Evolutionary conservation across 2,113 vertebrate species (phyloP), one percentile per base, ranked within the genome.

Genomic region (Caracal caracal): DNA sequence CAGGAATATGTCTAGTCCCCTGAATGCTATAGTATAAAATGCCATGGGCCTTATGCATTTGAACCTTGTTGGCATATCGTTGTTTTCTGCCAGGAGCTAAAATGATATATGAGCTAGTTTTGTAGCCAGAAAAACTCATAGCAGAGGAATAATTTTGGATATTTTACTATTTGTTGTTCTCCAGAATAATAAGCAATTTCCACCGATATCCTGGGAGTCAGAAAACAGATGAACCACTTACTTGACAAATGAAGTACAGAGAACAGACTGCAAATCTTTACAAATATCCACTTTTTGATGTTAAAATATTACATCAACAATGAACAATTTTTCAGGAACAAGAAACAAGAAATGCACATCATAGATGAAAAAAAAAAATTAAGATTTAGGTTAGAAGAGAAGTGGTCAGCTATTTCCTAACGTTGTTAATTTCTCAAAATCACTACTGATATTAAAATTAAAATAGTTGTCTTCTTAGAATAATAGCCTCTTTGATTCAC

Each of bases 121-220:
- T 79, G 47, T 3, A 88, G 17, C 0, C 24, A 89, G 37, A 94
- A 96, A 88, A 56, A 95, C 79, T 59, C 2, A 0, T 3, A 15
- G 40, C 22, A 88, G 26, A 51, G 10, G 1, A 84, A 66, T 49
- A 43, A 68, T 56, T 65, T 53, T 81, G 1, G 6, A 73, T 79
- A 89, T 89, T 56, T 91, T 93, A 63, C 26, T 66, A n/a, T 71
- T 59, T 80, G 5, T 90, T 94, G 15, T 88, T 97, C n/a, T 83
- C 9, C 75, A 89, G 40, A 90, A 73, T 83, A 94, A 80, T 68
- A 71, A 86, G 37, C 10, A 92, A 86, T 75, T 43, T 4, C 6
- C 63, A 71, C 0, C 10, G 82, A 24, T 73, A 61, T 59, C 85
- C 5, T 61, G 15, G 35, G 10, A 86, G 12, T 53, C 43, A 61